Evolutionary conservation across 2,113 vertebrate genomes (phyloP).

Genomic region (Callionymus lyra): DNA sequence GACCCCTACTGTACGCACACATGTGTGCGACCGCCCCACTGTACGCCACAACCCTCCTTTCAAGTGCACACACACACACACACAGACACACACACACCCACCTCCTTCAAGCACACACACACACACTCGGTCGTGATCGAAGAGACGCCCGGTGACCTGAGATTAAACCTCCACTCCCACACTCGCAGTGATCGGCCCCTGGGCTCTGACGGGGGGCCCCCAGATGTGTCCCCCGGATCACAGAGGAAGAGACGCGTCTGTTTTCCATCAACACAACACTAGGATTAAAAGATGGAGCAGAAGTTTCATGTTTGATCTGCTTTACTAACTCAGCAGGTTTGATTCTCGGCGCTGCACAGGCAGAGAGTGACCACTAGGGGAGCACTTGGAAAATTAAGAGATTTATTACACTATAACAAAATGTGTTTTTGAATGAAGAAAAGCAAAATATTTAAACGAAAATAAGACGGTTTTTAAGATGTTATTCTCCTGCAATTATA

Average conservation of each 20-base stretch:
- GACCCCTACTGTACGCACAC: constrained; percentile 7
- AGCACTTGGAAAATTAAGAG: constrained; percentile 32
- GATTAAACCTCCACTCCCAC: constrained; percentile 35
- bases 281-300: neutral
- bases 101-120: constrained; percentile 18
- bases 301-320: too few relatives aligned
- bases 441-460: too few relatives aligned
- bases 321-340: too few relatives aligned
- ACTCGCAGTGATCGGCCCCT: constrained; percentile 26
- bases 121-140: constrained; percentile 5
- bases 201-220: constrained; percentile 36
- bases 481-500: too few relatives aligned
- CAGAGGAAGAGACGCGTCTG: too few relatives aligned
- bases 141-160: constrained; percentile 28
- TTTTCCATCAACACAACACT: neutral
- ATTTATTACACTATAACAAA: too few relatives aligned
- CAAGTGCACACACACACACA: too few relatives aligned
- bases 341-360: constrained; percentile 20
- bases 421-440: too few relatives aligned
- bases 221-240: constrained; percentile 52
- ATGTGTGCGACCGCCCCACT: constrained; percentile 1
- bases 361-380: constrained; percentile 59
- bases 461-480: too few relatives aligned
- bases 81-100: too few relatives aligned
- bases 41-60: too few relatives aligned